Evolutionary conservation across 2,797 vertebrate species (phyloP), one percentile per base, ranked within the genome.

Genomic region (Oceanodroma leucorhoa): DNA sequence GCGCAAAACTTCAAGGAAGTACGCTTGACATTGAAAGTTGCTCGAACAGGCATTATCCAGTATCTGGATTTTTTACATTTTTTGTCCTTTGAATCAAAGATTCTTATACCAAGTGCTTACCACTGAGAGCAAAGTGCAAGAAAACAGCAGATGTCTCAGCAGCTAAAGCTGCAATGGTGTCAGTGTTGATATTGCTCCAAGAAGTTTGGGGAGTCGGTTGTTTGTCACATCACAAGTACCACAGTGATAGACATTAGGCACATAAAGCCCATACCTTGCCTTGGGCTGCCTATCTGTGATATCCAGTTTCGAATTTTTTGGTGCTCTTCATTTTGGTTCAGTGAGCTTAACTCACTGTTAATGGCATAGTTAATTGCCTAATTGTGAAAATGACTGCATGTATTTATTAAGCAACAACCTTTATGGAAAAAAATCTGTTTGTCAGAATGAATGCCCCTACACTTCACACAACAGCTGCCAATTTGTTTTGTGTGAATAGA

Each of bases 291-390:
- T 55, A 36, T 9, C 36, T 40, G 19, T 1, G 3, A 83, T 2
- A 67, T 2, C 22, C 3, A 26, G 57, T 58, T 34, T 40, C 65
- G 27, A 6, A 19, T 65, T 79, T 81, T 85, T 46, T 58, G 24
- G 45, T 22, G 32, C 46, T 55, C 51, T 80, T 85, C 73, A 54
- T 70, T 83, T 78, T 48, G 50, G 34, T 62, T 88, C 65, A 13
- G 23, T 24, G 58, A 83, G 12, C 41, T 87, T 32, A 57, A 54
- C 85, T 90, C 61, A 1, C 29, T 89, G 67, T 62, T 90, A 87
- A 85, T 20, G 10, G 83, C 87, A 41, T 16, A 20, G 61, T 85
- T 94, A 90, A 95, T 92, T 94, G 69, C 57, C 62, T 83, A 64
- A 77, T 66, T 66, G 75, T 60, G 65, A 81, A 79, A 88, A 24